A percentile compares a stretch with the other conserved stretches of the same genome.
Evolutionary conservation across 2,888 invertebrate species (phyloP).

Genomic region (Nephrotoma appendiculata): DNA sequence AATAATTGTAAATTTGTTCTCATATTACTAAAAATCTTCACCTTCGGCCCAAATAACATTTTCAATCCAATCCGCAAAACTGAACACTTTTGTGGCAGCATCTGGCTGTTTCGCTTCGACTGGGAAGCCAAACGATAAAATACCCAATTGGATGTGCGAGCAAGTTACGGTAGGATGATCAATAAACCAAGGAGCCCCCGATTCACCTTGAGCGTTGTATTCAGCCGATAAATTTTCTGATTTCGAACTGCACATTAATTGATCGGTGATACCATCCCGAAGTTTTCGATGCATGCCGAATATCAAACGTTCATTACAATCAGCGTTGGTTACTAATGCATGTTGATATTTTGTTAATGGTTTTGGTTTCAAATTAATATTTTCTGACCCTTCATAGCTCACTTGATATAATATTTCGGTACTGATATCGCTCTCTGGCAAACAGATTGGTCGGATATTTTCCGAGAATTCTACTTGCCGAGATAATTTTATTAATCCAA

Average conservation of each 20-base stretch:
- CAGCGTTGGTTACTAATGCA: no score
- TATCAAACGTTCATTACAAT: no score
- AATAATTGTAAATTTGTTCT: no score
- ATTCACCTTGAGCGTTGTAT: neutral
- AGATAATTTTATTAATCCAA: neutral
- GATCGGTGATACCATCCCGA: no score
- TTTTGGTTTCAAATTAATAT: no score
- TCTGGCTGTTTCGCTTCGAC: neutral
- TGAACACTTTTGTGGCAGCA: neutral
- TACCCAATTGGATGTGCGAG: neutral
- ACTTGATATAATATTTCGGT: no score
- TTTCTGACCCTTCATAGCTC: no score
- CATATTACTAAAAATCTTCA: neutral
- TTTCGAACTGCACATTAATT: no score
- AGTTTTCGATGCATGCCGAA: no score
- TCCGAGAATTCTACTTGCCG: neutral
- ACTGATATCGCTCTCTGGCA: conserved; percentile 15
- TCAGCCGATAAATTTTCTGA: neutral
- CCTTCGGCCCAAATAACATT: neutral
- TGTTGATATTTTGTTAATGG: no score
- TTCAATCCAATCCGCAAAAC: neutral
- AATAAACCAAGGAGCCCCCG: neutral
- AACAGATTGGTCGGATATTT: conserved; percentile 31
- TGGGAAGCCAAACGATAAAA: neutral
- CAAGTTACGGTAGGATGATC: neutral